Percentiles rank a stretch among this genome's conserved stretches.
phyloP scores from a whole-genome alignment of 2,888 invertebrate species.

The Tromatobia lineatoria region DNA sequence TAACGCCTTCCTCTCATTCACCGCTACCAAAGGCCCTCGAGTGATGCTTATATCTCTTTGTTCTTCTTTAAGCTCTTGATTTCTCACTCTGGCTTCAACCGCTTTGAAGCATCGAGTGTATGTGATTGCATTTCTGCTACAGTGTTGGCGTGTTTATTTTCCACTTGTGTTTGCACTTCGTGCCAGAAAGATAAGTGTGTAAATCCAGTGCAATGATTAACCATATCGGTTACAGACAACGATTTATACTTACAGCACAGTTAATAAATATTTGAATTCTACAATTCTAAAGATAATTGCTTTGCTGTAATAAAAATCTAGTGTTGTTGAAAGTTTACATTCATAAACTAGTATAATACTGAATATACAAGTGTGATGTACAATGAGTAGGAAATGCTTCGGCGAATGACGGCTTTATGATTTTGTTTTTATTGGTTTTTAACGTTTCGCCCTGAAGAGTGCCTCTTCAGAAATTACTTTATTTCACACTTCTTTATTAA shows the following conservation, averaged over 20 bases:
- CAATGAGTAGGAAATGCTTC: too few species aligned
- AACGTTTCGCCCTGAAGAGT: too few species aligned
- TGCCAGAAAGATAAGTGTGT: background rate
- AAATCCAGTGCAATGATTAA: background rate
- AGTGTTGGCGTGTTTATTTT: slow-evolving; percentile 10
- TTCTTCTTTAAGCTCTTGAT: slow-evolving; percentile 30
- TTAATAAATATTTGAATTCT: too few species aligned
- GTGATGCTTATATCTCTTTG: slow-evolving; percentile 7
- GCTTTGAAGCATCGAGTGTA: slow-evolving; percentile 1
- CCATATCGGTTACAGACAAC: background rate
- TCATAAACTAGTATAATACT: too few species aligned
- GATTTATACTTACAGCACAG: background rate
- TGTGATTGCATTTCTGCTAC: background rate
- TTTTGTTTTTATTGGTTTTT: too few species aligned
- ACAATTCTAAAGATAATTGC: too few species aligned
- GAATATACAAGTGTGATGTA: too few species aligned
- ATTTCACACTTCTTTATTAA: too few species aligned
- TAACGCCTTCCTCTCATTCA: slow-evolving; percentile 43
- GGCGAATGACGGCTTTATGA: too few species aligned
- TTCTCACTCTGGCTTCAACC: slow-evolving; percentile 1
- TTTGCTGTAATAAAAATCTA: too few species aligned
- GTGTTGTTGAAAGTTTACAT: too few species aligned
- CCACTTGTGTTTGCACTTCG: background rate
- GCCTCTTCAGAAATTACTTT: too few species aligned
- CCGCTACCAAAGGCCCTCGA: slow-evolving; percentile 35